Percentiles rank a stretch among this genome's conserved stretches.
Conservation (phyloP, 2,113 vertebrate species). For the Coturnix japonica region DNA sequence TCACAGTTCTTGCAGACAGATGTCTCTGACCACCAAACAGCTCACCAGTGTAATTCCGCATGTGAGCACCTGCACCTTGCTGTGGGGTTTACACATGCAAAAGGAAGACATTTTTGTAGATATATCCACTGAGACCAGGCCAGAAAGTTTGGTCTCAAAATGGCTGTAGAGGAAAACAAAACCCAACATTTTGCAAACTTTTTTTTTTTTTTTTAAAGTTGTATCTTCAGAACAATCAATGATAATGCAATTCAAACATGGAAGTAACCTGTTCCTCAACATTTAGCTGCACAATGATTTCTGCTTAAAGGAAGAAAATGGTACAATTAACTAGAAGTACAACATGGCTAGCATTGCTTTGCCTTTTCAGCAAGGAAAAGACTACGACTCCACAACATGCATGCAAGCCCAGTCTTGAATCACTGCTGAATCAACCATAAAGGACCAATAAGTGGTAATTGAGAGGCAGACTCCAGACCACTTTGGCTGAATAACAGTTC, state of each 20-base stretch:
- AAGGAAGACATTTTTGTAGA: not conserved
- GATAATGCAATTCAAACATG: not conserved
- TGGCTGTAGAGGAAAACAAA: not conserved
- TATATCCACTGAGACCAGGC: not conserved
- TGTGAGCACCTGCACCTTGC: accelerated
- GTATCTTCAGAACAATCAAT: not conserved
- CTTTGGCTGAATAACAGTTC: not conserved
- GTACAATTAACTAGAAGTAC: not conserved
- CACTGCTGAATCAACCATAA: not conserved
- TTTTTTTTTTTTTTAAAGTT: not conserved
- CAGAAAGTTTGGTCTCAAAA: not conserved
- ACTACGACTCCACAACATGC: not conserved
- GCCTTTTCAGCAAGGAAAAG: not conserved
- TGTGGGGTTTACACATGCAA: not conserved
- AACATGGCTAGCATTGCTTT: not conserved
- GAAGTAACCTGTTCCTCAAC: not conserved
- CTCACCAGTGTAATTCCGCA: not conserved
- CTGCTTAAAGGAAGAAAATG: not conserved
- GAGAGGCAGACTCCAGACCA: not conserved
- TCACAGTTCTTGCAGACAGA: not conserved
- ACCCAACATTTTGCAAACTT: not conserved
- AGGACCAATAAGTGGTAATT: not conserved
- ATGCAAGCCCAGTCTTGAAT: not conserved
- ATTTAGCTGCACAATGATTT: not conserved
- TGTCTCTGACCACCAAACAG: not conserved